phyloP scores from a whole-genome alignment of 2,113 vertebrate species.

The Syrmaticus mikado region DNA sequence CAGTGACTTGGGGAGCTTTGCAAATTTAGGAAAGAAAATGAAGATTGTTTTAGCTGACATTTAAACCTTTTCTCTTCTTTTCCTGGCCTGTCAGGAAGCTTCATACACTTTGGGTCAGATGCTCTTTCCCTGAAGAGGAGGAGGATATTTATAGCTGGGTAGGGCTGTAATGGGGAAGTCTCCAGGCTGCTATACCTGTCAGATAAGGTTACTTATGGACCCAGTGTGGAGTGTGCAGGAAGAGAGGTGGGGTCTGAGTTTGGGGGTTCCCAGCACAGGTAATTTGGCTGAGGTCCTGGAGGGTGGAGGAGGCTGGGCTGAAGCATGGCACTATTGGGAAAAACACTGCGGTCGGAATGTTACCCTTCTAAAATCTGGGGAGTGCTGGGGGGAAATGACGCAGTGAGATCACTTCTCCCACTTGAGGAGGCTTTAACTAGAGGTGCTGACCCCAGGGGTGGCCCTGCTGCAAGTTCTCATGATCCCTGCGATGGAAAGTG shows the following conservation, averaged over 20 bases:
- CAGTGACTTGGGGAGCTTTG: conserved; percentile 53
- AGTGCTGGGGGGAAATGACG: neutral
- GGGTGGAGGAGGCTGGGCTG: neutral
- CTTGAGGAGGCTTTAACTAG: neutral
- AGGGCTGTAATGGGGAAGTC: conserved; percentile 46
- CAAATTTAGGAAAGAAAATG: conserved; percentile 72
- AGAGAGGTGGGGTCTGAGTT: neutral
- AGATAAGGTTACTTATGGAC: conserved; percentile 59
- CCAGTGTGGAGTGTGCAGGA: neutral
- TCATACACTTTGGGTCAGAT: conserved; percentile 64
- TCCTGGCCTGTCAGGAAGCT: conserved; percentile 67
- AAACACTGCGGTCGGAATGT: neutral
- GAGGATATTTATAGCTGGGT: conserved; percentile 70
- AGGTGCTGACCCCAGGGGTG: neutral
- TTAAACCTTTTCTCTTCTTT: conserved; percentile 74
- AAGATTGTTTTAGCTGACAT: conserved; percentile 79
- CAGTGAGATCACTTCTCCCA: neutral
- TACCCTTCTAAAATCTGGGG: neutral
- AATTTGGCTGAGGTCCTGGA: neutral
- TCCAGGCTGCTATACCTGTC: conserved; percentile 56
- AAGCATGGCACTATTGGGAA: neutral
- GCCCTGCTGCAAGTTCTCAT: neutral
- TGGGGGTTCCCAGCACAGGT: neutral
- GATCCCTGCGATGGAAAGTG: neutral
- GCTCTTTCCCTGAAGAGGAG: conserved; percentile 64